Conservation (phyloP, 2,113 vertebrate species). For the Hystrix brachyura region DNA sequence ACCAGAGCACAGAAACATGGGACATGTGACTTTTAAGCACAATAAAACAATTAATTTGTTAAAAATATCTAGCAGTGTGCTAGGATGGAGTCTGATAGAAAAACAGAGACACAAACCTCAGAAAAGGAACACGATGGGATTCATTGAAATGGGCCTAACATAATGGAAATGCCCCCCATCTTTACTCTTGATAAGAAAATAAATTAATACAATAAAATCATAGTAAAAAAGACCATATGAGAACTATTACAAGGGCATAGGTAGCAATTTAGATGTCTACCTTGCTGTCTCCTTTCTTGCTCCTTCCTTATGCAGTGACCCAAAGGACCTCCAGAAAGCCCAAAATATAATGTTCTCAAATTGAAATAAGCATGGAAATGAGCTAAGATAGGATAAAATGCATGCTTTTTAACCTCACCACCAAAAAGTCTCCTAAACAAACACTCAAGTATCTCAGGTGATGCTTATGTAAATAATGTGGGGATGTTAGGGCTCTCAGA, state of each 20-base stretch:
- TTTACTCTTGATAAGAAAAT: not conserved
- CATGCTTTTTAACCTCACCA: not conserved
- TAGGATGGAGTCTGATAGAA: not conserved
- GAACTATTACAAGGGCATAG: not conserved
- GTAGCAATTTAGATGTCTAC: not conserved
- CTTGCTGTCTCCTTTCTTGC: not conserved
- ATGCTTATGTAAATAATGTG: not conserved
- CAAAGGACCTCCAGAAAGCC: not conserved
- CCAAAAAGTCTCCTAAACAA: not conserved
- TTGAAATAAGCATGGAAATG: not conserved
- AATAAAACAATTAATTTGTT: not conserved
- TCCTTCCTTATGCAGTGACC: not conserved
- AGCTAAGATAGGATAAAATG: not conserved
- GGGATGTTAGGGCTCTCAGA: not conserved
- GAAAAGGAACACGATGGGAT: not conserved
- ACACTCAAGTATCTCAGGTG: not conserved
- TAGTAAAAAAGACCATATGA: not conserved
- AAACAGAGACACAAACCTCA: not conserved
- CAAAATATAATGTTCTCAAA: not conserved
- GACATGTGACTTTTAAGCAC: not conserved
- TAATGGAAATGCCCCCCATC: not conserved
- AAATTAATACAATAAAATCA: not conserved
- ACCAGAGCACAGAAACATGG: not conserved
- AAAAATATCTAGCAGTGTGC: not conserved
- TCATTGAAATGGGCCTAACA: not conserved